A percentile compares a stretch with the other conserved stretches of the same genome.
phyloP scores from a whole-genome alignment of 2,888 invertebrate species.

The Aplocera efformata region DNA sequence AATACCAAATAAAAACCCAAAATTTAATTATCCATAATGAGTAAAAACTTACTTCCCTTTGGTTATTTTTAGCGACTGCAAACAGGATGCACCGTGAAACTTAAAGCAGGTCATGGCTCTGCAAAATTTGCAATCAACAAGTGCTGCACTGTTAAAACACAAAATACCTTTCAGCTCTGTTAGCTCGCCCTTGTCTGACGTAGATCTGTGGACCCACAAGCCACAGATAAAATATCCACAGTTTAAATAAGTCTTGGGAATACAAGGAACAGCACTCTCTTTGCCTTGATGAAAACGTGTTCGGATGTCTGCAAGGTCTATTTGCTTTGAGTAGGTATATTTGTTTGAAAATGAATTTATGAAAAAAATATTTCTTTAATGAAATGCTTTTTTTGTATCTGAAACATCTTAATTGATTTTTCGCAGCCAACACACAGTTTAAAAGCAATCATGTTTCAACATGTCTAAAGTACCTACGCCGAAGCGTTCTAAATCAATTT shows the following conservation, averaged over 20 bases:
- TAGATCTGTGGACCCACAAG: constrained; percentile 8
- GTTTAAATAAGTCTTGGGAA: constrained; percentile 19
- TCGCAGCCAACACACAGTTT: background rate
- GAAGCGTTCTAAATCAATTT: constrained; percentile 14
- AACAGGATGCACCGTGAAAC: constrained; percentile 10
- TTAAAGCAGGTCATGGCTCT: constrained; percentile 42
- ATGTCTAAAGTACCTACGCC: constrained; percentile 1
- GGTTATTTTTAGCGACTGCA: constrained; percentile 5
- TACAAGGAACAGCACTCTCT: constrained; percentile 59
- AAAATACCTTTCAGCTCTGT: constrained; percentile 43
- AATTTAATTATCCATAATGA: too few species aligned
- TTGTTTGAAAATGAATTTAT: background rate
- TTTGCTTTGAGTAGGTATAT: constrained; percentile 11
- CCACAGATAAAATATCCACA: constrained; percentile 12
- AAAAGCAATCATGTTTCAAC: constrained; percentile 2
- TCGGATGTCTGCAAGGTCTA: constrained; percentile 14
- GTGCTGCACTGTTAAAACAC: constrained; percentile 37
- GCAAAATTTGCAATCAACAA: constrained; percentile 40
- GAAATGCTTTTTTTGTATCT: too few species aligned
- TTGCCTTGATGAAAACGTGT: constrained; percentile 35
- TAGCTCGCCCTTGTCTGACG: constrained; percentile 37
- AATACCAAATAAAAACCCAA: too few species aligned
- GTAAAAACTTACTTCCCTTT: background rate
- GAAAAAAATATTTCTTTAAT: too few species aligned
- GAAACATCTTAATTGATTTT: too few species aligned